Evolutionary conservation across 37 sponge, comb jelly and placozoan species (phyloP).

Genomic region (Crambe crambe): DNA sequence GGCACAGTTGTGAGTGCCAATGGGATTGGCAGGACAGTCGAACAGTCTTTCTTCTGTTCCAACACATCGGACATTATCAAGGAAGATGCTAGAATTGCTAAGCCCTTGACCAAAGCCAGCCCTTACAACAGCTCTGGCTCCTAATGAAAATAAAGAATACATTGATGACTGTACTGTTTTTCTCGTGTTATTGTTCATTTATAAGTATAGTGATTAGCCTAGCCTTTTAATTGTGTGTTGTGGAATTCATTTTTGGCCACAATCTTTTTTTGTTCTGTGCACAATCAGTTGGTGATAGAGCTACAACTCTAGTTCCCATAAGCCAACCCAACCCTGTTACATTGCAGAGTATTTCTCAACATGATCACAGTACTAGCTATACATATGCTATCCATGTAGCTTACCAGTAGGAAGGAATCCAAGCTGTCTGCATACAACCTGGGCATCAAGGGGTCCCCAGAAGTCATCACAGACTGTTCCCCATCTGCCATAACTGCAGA

Average conservation of each 20-base stretch:
- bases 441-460: not conserved
- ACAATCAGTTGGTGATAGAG: no score
- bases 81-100: not conserved
- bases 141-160: not conserved
- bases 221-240: no score
- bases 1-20: not conserved
- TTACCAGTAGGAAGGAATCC: not conserved
- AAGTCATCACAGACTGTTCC: not conserved
- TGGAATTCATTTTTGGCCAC: no score
- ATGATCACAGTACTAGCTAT: no score
- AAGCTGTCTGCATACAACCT: not conserved
- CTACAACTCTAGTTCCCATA: no score
- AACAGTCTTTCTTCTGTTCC: slow-evolving; percentile 5
- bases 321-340: no score
- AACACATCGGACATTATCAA: not conserved
- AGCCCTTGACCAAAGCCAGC: not conserved
- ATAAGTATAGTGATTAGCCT: not conserved
- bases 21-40: not conserved
- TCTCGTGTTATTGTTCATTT: not conserved
- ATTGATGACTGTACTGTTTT: not conserved
- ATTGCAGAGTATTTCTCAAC: no score
- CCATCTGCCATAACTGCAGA: not conserved
- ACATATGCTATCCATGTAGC: no score
- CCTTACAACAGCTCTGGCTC: not conserved
- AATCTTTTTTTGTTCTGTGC: no score